Percentiles rank a stretch among this genome's conserved stretches.
These are phyloP conservation scores for Agelas oroides DNA, from an alignment of 37 sponge, comb jelly and placozoan species.

Conservation along the genomic window DNA sequence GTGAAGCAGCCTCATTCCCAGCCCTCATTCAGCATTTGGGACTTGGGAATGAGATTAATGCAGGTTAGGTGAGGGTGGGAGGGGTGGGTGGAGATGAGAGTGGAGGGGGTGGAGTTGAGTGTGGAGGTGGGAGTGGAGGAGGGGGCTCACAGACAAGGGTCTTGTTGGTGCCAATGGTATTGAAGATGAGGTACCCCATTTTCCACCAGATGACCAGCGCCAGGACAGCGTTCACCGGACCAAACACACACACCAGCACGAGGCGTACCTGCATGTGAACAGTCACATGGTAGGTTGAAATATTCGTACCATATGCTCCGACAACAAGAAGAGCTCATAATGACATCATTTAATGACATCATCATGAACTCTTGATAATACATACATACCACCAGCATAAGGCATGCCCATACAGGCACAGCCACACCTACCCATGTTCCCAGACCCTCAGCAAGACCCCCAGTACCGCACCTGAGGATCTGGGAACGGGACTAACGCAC, in stretches of 20 bases:
- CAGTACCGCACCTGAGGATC: too few species aligned
- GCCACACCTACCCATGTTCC: too few species aligned
- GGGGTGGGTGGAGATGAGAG: neutral
- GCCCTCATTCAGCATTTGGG: too few species aligned
- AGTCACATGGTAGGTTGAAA: neutral
- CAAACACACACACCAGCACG: conserved; percentile 42
- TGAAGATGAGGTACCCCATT: conserved; percentile 66
- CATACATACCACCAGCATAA: neutral
- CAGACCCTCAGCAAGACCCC: too few species aligned
- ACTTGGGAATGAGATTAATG: too few species aligned
- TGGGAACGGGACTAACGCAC: too few species aligned
- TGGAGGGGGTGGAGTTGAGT: neutral
- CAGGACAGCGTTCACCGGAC: conserved; percentile 59
- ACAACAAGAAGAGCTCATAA: too few species aligned
- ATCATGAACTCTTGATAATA: neutral
- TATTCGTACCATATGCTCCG: neutral
- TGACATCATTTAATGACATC: too few species aligned
- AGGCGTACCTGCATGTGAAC: conserved; percentile 45
- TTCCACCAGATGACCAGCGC: conserved; percentile 50
- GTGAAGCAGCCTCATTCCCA: too few species aligned
- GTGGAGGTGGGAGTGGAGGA: neutral
- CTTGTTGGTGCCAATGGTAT: conserved; percentile 53
- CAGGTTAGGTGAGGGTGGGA: neutral
- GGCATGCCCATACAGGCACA: too few species aligned
- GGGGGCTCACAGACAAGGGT: conserved; percentile 48